phyloP scores from a whole-genome alignment of 2,888 invertebrate genomes.

The Mycogona germanica region DNA sequence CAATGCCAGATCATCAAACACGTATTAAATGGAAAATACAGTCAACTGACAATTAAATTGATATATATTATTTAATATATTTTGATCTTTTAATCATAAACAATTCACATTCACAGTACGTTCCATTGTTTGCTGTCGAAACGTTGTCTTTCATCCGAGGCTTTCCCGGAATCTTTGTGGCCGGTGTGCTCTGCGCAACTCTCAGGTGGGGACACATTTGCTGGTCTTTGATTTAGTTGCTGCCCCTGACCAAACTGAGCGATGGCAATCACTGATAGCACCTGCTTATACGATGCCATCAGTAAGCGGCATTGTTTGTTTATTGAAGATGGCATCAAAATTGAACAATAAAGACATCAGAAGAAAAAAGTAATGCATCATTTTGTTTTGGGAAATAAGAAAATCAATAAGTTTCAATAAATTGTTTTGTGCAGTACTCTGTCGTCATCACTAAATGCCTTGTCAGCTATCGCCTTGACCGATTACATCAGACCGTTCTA shows the following conservation, averaged over 20 bases:
- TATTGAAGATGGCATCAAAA: not conserved
- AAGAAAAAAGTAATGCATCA: not conserved
- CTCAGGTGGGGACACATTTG: not conserved
- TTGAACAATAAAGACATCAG: no score
- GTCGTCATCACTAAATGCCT: slow-evolving; percentile 12
- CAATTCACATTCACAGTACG: not conserved
- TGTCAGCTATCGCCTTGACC: slow-evolving; percentile 12
- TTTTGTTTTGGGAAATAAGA: not conserved
- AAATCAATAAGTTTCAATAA: not conserved
- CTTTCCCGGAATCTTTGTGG: slow-evolving; percentile 15
- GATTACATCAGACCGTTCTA: slow-evolving; percentile 15
- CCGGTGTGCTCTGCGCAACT: slow-evolving; percentile 11
- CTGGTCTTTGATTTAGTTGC: no score
- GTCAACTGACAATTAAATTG: not conserved
- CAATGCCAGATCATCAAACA: not conserved
- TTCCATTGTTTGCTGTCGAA: slow-evolving; percentile 13
- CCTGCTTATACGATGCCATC: not conserved
- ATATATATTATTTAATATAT: not conserved
- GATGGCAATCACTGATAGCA: no score
- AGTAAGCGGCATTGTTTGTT: not conserved
- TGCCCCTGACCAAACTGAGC: no score
- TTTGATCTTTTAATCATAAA: not conserved
- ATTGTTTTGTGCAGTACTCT: slow-evolving; percentile 6
- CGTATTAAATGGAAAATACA: not conserved
- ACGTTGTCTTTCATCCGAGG: slow-evolving; percentile 8